phyloP scores from a whole-genome alignment of 2,888 invertebrate species.

The Dynastes hyllus region DNA sequence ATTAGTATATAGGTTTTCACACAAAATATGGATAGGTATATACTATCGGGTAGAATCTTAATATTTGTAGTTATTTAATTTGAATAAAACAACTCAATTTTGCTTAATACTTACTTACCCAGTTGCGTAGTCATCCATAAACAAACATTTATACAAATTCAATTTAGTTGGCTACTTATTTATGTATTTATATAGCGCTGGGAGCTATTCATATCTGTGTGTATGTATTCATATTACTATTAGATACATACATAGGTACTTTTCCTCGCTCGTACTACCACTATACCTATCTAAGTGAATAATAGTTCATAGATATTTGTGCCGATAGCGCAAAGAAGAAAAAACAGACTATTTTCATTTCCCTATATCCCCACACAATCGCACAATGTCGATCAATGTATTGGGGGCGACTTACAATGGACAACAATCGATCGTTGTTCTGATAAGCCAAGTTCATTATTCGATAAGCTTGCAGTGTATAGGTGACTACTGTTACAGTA shows the following conservation, averaged over 20 bases:
- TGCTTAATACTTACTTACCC: neutral
- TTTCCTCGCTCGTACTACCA: constrained; percentile 8
- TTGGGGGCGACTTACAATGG: constrained; percentile 68
- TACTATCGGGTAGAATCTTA: no score
- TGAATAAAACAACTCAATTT: neutral
- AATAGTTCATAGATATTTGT: constrained; percentile 64
- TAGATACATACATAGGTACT: neutral
- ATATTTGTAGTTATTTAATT: no score
- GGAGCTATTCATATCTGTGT: no score
- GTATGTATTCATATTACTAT: neutral
- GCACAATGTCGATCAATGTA: constrained; percentile 66
- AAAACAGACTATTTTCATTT: constrained; percentile 68
- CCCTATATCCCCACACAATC: constrained; percentile 63
- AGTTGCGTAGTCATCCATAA: no score
- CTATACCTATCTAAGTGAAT: constrained; percentile 34
- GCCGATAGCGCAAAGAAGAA: constrained; percentile 61
- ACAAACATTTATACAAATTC: neutral
- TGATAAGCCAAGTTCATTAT: constrained; percentile 70
- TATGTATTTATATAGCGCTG: neutral
- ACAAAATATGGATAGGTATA: no score
- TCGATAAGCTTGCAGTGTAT: constrained; percentile 65
- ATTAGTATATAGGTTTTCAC: no score
- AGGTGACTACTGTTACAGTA: constrained; percentile 7
- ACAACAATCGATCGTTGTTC: constrained; percentile 68
- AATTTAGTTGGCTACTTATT: neutral